Evolutionary conservation across 1,140 invertebrate species (phyloP).

Genomic region (Sarcophaga bullata): DNA sequence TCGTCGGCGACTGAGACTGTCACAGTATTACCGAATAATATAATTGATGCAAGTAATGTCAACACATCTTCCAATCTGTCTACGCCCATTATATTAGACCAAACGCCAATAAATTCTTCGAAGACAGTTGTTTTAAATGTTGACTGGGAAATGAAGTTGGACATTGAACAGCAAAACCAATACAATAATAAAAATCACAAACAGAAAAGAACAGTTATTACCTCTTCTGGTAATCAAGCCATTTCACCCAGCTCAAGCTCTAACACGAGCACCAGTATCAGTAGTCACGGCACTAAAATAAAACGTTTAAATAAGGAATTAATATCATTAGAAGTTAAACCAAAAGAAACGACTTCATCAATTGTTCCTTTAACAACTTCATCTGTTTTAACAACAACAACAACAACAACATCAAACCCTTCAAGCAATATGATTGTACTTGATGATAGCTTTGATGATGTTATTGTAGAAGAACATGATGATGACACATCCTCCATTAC

Average conservation of each 20-base stretch:
- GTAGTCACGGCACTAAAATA: background rate
- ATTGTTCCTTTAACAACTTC: background rate
- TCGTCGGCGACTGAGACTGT: conserved; percentile 39
- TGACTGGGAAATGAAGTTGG: conserved; percentile 71
- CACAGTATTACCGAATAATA: conserved; percentile 43
- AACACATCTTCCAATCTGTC: conserved; percentile 20
- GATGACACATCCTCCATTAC: conserved; percentile 14
- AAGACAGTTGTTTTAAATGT: conserved; percentile 61
- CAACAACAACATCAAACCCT: background rate
- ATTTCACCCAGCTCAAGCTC: background rate
- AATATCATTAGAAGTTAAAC: conserved; percentile 23
- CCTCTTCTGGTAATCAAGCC: conserved; percentile 2
- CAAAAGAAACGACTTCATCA: background rate
- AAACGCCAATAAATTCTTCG: background rate
- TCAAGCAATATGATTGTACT: conserved; percentile 41
- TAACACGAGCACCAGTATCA: background rate
- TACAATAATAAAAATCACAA: conserved; percentile 31
- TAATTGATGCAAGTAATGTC: background rate
- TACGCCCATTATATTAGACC: background rate
- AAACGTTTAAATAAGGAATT: conserved; percentile 33
- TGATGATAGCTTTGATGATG: conserved; percentile 53
- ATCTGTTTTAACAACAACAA: conserved; percentile 2
- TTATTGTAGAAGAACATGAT: conserved; percentile 54
- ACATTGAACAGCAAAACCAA: conserved; percentile 54
- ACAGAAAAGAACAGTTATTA: background rate